Evolutionary conservation across 1,140 invertebrate species (phyloP).

Genomic region (Cryptotermes secundus): DNA sequence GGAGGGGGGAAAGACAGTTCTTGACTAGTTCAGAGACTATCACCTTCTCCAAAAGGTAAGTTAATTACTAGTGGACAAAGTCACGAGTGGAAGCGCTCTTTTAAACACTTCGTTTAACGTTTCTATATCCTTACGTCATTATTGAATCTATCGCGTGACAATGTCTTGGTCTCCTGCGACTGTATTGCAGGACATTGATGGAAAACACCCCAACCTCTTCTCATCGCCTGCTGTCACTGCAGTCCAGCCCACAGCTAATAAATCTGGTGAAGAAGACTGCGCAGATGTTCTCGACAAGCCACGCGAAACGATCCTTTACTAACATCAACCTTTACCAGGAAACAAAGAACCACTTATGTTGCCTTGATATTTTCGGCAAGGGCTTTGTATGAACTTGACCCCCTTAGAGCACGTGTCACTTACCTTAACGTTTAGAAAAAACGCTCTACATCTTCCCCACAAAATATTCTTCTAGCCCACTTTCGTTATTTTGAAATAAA

Average conservation of each 20-base stretch:
- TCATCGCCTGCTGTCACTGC: neutral
- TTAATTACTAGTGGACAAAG: no score
- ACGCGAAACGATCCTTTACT: neutral
- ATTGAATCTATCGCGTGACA: neutral
- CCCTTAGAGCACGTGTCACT: no score
- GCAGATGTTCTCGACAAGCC: neutral
- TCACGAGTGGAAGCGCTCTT: no score
- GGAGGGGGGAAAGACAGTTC: no score
- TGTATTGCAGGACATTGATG: neutral
- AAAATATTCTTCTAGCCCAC: no score
- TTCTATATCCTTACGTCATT: no score
- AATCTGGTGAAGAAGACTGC: neutral
- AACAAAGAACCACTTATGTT: neutral
- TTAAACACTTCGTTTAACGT: neutral
- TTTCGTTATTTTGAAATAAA: no score
- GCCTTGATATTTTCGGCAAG: neutral
- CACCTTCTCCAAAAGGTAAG: no score
- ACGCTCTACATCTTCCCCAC: no score
- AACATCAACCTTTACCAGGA: neutral
- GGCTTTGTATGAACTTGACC: no score
- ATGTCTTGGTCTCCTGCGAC: neutral
- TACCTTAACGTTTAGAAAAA: no score
- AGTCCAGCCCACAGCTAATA: neutral
- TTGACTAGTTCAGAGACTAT: no score
- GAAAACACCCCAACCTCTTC: neutral